Percentiles rank a stretch among this genome's conserved stretches.
These are phyloP conservation scores for Peromyscus melanophrys DNA, from an alignment of 2,797 vertebrate species.

Conservation along the genomic window DNA sequence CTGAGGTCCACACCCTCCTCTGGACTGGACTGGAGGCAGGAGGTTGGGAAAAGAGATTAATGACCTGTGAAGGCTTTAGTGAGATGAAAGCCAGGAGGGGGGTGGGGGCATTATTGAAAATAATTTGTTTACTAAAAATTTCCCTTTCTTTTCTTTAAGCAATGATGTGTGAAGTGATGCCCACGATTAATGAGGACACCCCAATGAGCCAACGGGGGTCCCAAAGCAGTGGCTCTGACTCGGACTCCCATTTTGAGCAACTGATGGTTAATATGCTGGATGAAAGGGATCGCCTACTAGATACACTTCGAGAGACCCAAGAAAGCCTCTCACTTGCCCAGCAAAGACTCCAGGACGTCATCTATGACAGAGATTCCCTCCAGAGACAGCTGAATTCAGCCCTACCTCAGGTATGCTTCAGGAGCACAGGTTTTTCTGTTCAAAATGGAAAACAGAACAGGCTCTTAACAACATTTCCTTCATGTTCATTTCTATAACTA, in stretches of 20 bases:
- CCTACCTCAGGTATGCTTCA: constrained; percentile 95
- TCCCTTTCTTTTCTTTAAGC: constrained; percentile 85
- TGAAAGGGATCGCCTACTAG: constrained; percentile 97
- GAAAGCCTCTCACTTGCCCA: constrained; percentile 97
- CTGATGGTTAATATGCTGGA: constrained; percentile 99
- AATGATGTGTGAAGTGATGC: constrained; percentile 98
- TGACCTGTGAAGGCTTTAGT: not conserved
- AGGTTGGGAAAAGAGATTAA: not conserved
- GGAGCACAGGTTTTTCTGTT: not conserved
- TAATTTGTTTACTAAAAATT: constrained; percentile 70
- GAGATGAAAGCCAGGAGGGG: not conserved
- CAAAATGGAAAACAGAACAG: not conserved
- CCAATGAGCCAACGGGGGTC: constrained; percentile 98
- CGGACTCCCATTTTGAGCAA: constrained; percentile 99
- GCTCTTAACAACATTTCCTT: not conserved
- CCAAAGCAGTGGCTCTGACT: constrained; percentile 97
- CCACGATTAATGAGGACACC: constrained; percentile 98
- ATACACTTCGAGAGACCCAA: constrained; percentile 98
- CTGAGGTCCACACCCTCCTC: not conserved
- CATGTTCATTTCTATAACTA: not conserved
- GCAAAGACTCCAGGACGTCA: constrained; percentile 98
- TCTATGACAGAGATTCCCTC: constrained; percentile 97
- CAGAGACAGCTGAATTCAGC: constrained; percentile 99
- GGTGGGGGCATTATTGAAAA: not conserved
- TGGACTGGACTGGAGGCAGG: not conserved